These are phyloP conservation scores for Drosophila biarmipes DNA, from an alignment of 1,140 invertebrate genomes.

Conservation along the genomic window DNA sequence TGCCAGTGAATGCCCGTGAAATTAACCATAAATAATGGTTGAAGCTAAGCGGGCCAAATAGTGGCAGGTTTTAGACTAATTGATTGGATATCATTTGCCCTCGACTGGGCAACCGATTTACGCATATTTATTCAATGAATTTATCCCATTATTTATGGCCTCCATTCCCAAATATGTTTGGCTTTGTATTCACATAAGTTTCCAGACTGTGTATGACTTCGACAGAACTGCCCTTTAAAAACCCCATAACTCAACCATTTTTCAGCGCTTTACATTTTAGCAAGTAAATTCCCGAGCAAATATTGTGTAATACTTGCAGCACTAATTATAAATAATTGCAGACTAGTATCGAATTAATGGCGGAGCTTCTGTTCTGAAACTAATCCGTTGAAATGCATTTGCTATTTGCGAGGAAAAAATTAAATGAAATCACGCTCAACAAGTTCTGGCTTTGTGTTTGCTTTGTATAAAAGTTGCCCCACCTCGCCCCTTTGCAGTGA, in stretches of 20 bases:
- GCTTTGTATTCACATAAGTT: background rate
- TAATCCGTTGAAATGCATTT: constrained; percentile 8
- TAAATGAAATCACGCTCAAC: constrained; percentile 19
- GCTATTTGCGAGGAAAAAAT: constrained; percentile 9
- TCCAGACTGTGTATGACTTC: no score
- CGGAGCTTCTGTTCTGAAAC: background rate
- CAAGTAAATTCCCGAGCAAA: background rate
- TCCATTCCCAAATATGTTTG: background rate
- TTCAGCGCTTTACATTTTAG: background rate
- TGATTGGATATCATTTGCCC: background rate
- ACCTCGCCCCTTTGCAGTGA: background rate
- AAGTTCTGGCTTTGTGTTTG: constrained; percentile 24
- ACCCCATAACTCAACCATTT: background rate
- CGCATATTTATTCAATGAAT: background rate
- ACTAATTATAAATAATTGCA: constrained; percentile 12
- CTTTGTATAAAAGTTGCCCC: background rate
- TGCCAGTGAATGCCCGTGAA: background rate
- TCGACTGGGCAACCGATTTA: background rate
- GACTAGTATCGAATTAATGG: constrained; percentile 1
- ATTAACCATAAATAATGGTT: background rate
- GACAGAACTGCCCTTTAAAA: background rate
- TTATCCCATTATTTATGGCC: background rate
- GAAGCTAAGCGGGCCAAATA: background rate
- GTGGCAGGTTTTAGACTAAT: background rate
- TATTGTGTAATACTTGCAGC: background rate